A percentile compares a stretch with the other conserved stretches of the same genome.
These are phyloP conservation scores for Pachyrhynchus sulphureomaculatus DNA, from an alignment of 1,140 invertebrate species.

Conservation along the genomic window DNA sequence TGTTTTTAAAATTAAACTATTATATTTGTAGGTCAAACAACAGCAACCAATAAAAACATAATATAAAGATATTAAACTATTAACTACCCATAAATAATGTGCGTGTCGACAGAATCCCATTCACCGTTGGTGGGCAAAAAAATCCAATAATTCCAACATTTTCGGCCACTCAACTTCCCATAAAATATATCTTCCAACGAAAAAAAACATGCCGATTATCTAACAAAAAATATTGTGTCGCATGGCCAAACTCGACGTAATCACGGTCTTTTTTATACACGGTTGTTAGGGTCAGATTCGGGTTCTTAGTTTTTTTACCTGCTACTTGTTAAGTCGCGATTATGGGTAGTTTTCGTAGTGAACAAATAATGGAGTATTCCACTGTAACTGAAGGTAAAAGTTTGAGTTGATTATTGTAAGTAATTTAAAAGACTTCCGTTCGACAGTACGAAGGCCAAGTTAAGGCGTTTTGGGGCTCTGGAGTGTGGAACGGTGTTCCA, in stretches of 20 bases:
- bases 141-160: background rate
- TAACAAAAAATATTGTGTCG: constrained; percentile 17
- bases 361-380: background rate
- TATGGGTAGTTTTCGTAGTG: constrained; percentile 7
- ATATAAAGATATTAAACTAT: background rate
- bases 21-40: too few relatives aligned
- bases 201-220: constrained; percentile 12
- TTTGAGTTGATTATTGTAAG: too few relatives aligned
- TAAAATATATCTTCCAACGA: constrained; percentile 6
- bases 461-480: too few relatives aligned
- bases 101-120: background rate
- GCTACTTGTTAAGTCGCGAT: background rate
- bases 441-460: too few relatives aligned
- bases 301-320: constrained; percentile 9
- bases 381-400: background rate
- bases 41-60: too few relatives aligned
- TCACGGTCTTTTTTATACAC: constrained; percentile 3
- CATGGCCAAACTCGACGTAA: background rate
- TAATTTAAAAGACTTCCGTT: too few relatives aligned
- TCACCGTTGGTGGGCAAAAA: background rate
- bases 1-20: too few relatives aligned
- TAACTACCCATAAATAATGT: background rate
- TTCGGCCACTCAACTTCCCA: constrained; percentile 11
- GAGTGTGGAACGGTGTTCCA: too few relatives aligned
- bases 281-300: background rate